A percentile compares a stretch with the other conserved stretches of the same genome.
phyloP scores from a whole-genome alignment of 2,888 invertebrate species.

The Watsonalla cultraria region DNA sequence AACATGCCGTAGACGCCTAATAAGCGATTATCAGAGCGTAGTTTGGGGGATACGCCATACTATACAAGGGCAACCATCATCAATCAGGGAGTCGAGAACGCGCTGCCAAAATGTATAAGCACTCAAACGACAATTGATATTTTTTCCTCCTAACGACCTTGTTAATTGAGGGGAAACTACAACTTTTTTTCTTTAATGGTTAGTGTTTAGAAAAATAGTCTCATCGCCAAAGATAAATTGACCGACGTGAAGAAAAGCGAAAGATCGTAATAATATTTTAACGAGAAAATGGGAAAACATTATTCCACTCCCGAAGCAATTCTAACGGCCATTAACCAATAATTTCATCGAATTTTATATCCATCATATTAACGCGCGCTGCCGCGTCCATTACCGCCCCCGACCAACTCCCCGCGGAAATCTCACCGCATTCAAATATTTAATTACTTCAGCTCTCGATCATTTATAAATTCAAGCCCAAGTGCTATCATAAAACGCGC shows the following conservation, averaged over 20 bases:
- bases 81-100: constrained; percentile 40
- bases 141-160: background rate
- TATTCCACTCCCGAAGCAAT: constrained; percentile 52
- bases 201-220: background rate
- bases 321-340: constrained; percentile 70
- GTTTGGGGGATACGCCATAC: constrained; percentile 23
- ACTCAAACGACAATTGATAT: background rate
- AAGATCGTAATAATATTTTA: constrained; percentile 23
- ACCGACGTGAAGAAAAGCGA: constrained; percentile 1
- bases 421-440: constrained; percentile 78
- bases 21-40: constrained; percentile 43
- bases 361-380: constrained; percentile 68
- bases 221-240: background rate
- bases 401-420: constrained; percentile 64
- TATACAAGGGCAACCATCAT: constrained; percentile 41
- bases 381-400: constrained; percentile 52
- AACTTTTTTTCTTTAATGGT: too few species aligned
- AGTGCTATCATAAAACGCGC: constrained; percentile 79
- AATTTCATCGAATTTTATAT: constrained; percentile 76
- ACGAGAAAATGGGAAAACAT: constrained; percentile 46
- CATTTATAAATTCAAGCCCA: constrained; percentile 73
- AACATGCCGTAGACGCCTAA: background rate
- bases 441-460: constrained; percentile 76
- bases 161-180: too few species aligned
- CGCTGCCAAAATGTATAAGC: background rate